phyloP scores from a whole-genome alignment of 2,113 vertebrate genomes.

The Rallus limicola region DNA sequence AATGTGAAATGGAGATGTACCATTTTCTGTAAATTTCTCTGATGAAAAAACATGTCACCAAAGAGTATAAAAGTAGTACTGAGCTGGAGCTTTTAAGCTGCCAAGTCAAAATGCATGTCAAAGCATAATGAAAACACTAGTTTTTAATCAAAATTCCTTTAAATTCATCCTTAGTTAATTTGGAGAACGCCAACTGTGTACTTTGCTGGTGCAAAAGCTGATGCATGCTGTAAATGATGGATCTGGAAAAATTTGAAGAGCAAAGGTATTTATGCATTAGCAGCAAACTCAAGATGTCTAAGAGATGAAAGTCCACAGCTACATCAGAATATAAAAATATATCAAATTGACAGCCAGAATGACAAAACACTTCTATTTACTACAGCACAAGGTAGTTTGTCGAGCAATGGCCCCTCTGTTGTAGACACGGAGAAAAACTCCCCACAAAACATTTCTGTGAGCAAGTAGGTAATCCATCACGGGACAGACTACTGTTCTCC shows the following conservation, averaged over 20 bases:
- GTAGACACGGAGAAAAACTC: neutral
- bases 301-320: constrained; percentile 19
- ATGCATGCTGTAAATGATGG: neutral
- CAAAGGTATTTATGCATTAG: neutral
- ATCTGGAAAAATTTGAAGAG: constrained; percentile 9
- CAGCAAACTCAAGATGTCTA: neutral
- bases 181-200: neutral
- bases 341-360: neutral
- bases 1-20: neutral
- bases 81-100: neutral
- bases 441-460: neutral
- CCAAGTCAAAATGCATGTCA: neutral
- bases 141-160: constrained; percentile 9
- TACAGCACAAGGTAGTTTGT: neutral
- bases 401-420: neutral
- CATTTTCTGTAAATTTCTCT: neutral
- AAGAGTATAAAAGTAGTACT: neutral
- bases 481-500: neutral
- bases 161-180: neutral
- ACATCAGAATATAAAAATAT: constrained; percentile 10
- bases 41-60: neutral
- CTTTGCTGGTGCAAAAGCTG: neutral
- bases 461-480: neutral
- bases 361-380: constrained; percentile 29
- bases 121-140: neutral